Conservation (phyloP, 1,140 invertebrate genomes). For the Pseudoatta argentina region DNA sequence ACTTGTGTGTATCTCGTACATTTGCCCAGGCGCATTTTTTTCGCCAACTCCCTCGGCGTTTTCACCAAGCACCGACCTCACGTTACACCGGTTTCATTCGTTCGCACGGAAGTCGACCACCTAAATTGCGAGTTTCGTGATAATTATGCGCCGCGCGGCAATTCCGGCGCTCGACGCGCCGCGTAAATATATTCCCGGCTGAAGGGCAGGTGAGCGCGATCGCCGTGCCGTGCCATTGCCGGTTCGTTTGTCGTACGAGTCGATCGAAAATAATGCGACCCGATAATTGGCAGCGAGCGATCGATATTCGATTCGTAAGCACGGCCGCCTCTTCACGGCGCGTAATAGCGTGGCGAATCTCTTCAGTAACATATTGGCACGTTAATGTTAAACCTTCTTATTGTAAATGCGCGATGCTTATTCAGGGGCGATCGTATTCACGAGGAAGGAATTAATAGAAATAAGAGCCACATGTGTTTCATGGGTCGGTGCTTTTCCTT, state of each 20-base stretch:
- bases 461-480: conserved; percentile 64
- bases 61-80: conserved; percentile 21
- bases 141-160: conserved; percentile 53
- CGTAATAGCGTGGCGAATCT: conserved; percentile 62
- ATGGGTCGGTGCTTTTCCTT: conserved; percentile 51
- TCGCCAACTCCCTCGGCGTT: conserved; percentile 2
- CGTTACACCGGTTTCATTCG: conserved; percentile 37
- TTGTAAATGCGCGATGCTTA: conserved; percentile 69
- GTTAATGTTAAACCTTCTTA: conserved; percentile 69
- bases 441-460: conserved; percentile 68
- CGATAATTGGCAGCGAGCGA: conserved; percentile 73
- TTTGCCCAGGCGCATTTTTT: conserved; percentile 14
- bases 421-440: conserved; percentile 59
- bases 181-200: conserved; percentile 34
- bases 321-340: conserved; percentile 53
- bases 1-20: conserved; percentile 38
- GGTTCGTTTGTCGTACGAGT: conserved; percentile 41
- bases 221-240: conserved; percentile 31
- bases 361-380: conserved; percentile 64
- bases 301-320: conserved; percentile 70
- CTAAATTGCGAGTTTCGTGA: conserved; percentile 60
- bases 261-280: conserved; percentile 55
- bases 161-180: conserved; percentile 18
- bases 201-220: conserved; percentile 63
- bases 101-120: conserved; percentile 51